These are phyloP conservation scores for Chiloscyllium plagiosum DNA, from an alignment of 2,113 vertebrate species.

Conservation along the genomic window DNA sequence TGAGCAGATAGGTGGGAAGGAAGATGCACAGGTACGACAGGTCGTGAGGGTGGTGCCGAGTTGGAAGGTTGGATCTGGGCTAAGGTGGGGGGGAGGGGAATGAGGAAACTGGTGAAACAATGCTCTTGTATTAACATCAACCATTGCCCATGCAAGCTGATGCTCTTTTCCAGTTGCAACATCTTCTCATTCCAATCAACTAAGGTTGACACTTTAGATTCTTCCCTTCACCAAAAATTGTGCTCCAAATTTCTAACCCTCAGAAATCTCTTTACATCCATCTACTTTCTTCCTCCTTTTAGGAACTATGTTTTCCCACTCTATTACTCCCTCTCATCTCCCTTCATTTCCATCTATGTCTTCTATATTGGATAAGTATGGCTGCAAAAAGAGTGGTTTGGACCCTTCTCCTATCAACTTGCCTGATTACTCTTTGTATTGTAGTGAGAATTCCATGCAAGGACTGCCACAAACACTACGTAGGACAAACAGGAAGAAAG, in stretches of 20 bases:
- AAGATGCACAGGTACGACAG: too few relatives aligned
- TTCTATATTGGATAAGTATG: too few relatives aligned
- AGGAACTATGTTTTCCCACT: not conserved
- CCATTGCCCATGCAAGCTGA: not conserved
- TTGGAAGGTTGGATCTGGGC: too few relatives aligned
- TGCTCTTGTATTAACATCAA: not conserved
- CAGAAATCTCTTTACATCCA: not conserved
- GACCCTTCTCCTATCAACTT: not conserved
- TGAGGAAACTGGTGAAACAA: too few relatives aligned
- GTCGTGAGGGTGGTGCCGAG: too few relatives aligned
- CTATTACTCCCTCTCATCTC: not conserved
- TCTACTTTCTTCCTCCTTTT: not conserved
- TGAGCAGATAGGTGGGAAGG: too few relatives aligned
- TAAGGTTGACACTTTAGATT: not conserved
- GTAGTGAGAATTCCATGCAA: not conserved
- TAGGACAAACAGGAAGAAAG: too few relatives aligned
- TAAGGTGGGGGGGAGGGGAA: too few relatives aligned
- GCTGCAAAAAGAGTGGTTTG: not conserved
- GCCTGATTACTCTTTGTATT: not conserved
- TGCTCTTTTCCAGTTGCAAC: not conserved
- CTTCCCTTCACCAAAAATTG: not conserved
- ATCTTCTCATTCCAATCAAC: not conserved
- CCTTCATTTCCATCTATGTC: not conserved
- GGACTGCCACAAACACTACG: too few relatives aligned
- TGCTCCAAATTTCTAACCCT: not conserved